Base-by-base conservation (phyloP, 2,113 vertebrate species). In the Mesocricetus auratus region DNA sequence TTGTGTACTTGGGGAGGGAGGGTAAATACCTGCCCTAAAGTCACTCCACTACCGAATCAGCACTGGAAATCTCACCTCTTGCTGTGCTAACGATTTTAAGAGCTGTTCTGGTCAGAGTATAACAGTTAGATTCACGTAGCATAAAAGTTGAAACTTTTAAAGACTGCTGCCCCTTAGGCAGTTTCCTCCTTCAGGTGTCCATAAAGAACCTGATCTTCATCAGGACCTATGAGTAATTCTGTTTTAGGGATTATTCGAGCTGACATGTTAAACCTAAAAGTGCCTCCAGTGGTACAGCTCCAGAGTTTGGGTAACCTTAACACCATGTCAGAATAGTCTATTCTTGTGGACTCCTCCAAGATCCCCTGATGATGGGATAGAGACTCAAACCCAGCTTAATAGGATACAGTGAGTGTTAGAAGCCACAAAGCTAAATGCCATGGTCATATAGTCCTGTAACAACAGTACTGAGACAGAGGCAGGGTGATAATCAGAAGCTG, bases 71-170 rank as follows among this genome's bases (percentile, higher is more conserved):
- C 86, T 96, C 82, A 64, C 92, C 87, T 93, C 77, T 95, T 91
- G 56, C 86, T 96, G 93, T 77, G 71, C 71, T 87, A 12, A 68
- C 91, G 96, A 82, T 94, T 97, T 95, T 91, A 94, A 94, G 96
- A 89, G 60, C 75, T 68, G 89, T 77, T 77, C 93, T 94, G 81
- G 75, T 92, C 89, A 79, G 81, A 96, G 50, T 71, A n/a, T 85
- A 94, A 88, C 89, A 95, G 68, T 82, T 89, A 91, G 47, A 90
- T 36, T 77, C 89, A 94, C 2, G 0, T 89, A 83, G 68, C 89
- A 71, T 78, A 87, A 87, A 85, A 78, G 24, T 45, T 95, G 58
- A 68, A 90, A 85, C 29, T 95, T 91, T 93, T 95, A 93, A 86
- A 96, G 56, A 24, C 77, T 95, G 66, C 31, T 92, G 73, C 36